These are phyloP conservation scores for Fragum sueziense DNA, from an alignment of 2,888 invertebrate species.

Conservation along the genomic window DNA sequence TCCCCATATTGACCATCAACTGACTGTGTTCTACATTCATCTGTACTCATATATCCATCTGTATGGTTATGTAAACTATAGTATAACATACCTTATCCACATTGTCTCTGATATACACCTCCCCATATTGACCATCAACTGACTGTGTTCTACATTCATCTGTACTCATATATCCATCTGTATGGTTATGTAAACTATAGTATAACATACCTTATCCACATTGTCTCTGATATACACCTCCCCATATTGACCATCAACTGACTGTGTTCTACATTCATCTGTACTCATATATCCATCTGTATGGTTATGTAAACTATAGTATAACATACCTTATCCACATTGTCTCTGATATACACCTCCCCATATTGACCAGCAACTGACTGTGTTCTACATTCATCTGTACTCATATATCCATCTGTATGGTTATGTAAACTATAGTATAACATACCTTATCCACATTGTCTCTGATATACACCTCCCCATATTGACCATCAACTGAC, in stretches of 20 bases:
- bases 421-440: neutral
- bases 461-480: constrained; percentile 54
- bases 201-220: constrained; percentile 60
- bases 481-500: constrained; percentile 57
- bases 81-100: constrained; percentile 67
- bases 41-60: constrained; percentile 61
- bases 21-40: too few species aligned
- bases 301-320: constrained; percentile 30
- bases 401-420: neutral
- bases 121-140: constrained; percentile 57
- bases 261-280: constrained; percentile 59
- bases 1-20: too few species aligned
- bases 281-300: constrained; percentile 63
- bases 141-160: constrained; percentile 60
- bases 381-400: neutral
- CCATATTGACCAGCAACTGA: neutral
- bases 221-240: constrained; percentile 57
- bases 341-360: neutral
- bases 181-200: constrained; percentile 48
- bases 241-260: constrained; percentile 57
- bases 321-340: neutral
- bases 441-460: constrained; percentile 63
- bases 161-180: constrained; percentile 61
- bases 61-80: too few species aligned
- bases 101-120: constrained; percentile 57